phyloP scores from a whole-genome alignment of 30 jellyfish, hydroid and myxozoan genomes.

The Calvadosia cruxmelitensis region DNA sequence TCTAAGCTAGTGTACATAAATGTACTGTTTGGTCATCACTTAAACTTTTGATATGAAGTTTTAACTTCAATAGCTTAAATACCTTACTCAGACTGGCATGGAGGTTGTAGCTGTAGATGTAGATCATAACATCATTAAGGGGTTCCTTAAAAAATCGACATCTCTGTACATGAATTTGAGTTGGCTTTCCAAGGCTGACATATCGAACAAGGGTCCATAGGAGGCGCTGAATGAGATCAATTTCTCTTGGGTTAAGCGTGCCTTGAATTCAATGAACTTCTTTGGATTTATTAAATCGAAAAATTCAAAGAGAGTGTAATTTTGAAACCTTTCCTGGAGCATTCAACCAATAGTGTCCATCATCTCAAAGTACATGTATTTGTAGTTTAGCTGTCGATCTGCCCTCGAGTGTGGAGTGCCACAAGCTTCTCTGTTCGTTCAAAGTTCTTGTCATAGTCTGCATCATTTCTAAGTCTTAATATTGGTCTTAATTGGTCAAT shows the following conservation, averaged over 20 bases:
- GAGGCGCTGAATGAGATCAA: background rate
- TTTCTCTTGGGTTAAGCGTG: slow-evolving; percentile 9
- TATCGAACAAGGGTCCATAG: slow-evolving; percentile 16
- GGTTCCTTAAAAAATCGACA: slow-evolving; percentile 5
- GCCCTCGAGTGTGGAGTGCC: slow-evolving; percentile 10
- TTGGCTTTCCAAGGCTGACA: slow-evolving; percentile 17
- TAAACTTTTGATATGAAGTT: too few species aligned
- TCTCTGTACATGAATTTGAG: slow-evolving; percentile 9
- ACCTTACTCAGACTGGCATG: too few species aligned
- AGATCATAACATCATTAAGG: background rate
- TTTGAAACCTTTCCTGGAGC: slow-evolving; percentile 22
- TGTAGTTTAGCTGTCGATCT: slow-evolving; percentile 8
- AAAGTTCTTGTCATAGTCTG: background rate
- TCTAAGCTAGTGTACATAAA: too few species aligned
- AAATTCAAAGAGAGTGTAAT: slow-evolving; percentile 9
- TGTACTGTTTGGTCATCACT: too few species aligned
- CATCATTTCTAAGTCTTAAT: background rate
- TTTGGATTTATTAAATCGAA: slow-evolving; percentile 19
- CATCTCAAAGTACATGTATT: slow-evolving; percentile 12
- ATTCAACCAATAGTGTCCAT: slow-evolving; percentile 16
- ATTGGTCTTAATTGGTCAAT: background rate
- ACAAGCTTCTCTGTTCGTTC: slow-evolving; percentile 1
- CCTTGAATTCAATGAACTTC: slow-evolving; percentile 3
- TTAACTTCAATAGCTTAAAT: too few species aligned
- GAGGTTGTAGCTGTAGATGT: too few species aligned